Evolutionary conservation across 2,888 invertebrate species (phyloP).

Genomic region (Latrodectus hesperus): DNA sequence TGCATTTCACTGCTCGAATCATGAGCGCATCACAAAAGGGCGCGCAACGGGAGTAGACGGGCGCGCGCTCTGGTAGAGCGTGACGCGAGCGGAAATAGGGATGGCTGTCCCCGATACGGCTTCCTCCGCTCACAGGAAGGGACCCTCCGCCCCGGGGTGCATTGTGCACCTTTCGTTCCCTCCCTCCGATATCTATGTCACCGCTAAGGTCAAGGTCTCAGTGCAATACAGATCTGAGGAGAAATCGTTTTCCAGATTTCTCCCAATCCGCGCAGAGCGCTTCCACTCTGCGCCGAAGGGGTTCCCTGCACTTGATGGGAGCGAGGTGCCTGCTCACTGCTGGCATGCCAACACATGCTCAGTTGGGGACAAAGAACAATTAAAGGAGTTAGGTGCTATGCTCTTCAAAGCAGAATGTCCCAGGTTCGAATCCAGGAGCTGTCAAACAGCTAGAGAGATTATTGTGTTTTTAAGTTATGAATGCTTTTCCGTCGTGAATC

Average conservation of each 20-base stretch:
- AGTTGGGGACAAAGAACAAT: too few species aligned
- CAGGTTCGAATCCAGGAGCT: too few species aligned
- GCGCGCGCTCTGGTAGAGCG: constrained; percentile 64
- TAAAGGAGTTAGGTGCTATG: too few species aligned
- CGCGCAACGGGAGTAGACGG: constrained; percentile 51
- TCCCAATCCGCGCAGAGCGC: neutral
- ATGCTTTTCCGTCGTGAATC: too few species aligned
- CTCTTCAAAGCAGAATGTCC: too few species aligned
- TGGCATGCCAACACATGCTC: too few species aligned
- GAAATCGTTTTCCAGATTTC: neutral
- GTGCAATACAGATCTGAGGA: neutral
- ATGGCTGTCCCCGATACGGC: constrained; percentile 66
- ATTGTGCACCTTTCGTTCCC: constrained; percentile 27
- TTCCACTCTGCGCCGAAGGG: too few species aligned
- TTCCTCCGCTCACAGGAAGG: constrained; percentile 60
- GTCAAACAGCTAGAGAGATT: too few species aligned
- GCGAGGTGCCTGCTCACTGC: neutral
- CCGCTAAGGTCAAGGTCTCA: constrained; percentile 64
- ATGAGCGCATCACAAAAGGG: constrained; percentile 16
- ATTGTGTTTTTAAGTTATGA: too few species aligned
- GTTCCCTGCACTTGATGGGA: neutral
- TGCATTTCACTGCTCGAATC: too few species aligned
- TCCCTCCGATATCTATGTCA: constrained; percentile 53
- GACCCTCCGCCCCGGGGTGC: constrained; percentile 23
- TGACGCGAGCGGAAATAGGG: constrained; percentile 62